Percentiles rank a stretch among this genome's conserved stretches.
phyloP scores from a whole-genome alignment of 1,140 invertebrate genomes.

The Proales similis region DNA sequence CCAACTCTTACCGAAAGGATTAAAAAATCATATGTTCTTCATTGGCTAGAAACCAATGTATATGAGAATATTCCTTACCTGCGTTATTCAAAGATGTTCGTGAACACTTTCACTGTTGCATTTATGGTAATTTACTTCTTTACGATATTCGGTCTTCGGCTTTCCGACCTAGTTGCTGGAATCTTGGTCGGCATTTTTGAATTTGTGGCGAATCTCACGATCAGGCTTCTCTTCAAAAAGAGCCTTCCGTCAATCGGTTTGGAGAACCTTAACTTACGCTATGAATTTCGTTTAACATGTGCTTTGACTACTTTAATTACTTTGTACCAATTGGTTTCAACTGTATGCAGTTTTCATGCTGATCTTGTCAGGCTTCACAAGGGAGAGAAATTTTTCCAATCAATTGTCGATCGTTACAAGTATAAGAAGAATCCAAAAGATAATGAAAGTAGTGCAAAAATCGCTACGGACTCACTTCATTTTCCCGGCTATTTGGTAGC shows the following conservation, averaged over 20 bases:
- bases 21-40: neutral
- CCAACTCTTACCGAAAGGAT: neutral
- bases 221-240: neutral
- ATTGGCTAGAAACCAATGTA: neutral
- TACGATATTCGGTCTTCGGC: neutral
- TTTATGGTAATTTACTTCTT: conserved; percentile 37
- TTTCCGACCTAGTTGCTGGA: neutral
- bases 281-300: neutral
- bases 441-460: neutral
- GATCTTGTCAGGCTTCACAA: conserved; percentile 21
- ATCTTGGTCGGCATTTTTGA: neutral
- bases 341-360: conserved; percentile 1
- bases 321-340: neutral
- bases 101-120: conserved; percentile 31
- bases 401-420: conserved; percentile 6
- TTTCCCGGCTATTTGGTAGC: conserved; percentile 36
- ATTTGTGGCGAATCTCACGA: no score
- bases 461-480: conserved; percentile 19
- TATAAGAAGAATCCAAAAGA: conserved; percentile 7
- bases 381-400: conserved; percentile 35
- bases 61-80: conserved; percentile 29
- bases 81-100: conserved; percentile 26
- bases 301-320: neutral
- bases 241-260: neutral
- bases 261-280: conserved; percentile 3